Percentiles rank a stretch among this genome's conserved stretches.
phyloP scores from a whole-genome alignment of 1,140 invertebrate species.

The Hydropsyche tenuis region DNA sequence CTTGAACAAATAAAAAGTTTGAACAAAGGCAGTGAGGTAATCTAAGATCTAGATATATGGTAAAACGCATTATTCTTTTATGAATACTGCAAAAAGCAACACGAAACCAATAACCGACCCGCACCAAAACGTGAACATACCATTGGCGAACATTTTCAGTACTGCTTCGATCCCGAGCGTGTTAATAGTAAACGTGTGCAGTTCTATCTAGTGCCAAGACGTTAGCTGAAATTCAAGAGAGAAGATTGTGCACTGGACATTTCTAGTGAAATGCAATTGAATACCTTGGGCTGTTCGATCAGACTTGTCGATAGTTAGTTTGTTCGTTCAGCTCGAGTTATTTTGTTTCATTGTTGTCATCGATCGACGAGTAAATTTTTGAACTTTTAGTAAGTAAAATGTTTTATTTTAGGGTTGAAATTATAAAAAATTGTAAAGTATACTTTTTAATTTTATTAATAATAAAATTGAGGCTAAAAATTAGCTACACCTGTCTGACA shows the following conservation, averaged over 20 bases:
- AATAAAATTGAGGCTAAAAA: too few relatives aligned
- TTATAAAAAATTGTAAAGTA: too few relatives aligned
- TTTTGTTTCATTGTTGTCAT: slow-evolving; percentile 52
- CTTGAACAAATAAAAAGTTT: slow-evolving; percentile 43
- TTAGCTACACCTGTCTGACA: too few relatives aligned
- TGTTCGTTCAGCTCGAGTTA: slow-evolving; percentile 64
- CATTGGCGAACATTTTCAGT: too few relatives aligned
- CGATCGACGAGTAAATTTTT: slow-evolving; percentile 40
- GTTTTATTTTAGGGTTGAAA: too few relatives aligned
- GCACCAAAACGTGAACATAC: too few relatives aligned
- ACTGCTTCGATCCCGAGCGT: not conserved
- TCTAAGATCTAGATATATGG: slow-evolving; percentile 32
- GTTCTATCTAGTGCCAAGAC: not conserved
- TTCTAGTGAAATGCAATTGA: slow-evolving; percentile 41
- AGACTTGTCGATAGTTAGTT: slow-evolving; percentile 59
- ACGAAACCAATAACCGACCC: slow-evolving; percentile 11
- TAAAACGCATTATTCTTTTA: slow-evolving; percentile 32
- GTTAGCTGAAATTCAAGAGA: too few relatives aligned
- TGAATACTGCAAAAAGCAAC: slow-evolving; percentile 42
- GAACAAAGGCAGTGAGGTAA: slow-evolving; percentile 37
- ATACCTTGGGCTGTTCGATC: slow-evolving; percentile 62
- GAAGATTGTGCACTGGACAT: not conserved
- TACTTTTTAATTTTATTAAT: too few relatives aligned
- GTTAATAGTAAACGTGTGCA: not conserved
- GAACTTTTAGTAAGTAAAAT: too few relatives aligned